Base-by-base conservation (phyloP, 2,113 vertebrate species). In the Climacteris rufus region DNA sequence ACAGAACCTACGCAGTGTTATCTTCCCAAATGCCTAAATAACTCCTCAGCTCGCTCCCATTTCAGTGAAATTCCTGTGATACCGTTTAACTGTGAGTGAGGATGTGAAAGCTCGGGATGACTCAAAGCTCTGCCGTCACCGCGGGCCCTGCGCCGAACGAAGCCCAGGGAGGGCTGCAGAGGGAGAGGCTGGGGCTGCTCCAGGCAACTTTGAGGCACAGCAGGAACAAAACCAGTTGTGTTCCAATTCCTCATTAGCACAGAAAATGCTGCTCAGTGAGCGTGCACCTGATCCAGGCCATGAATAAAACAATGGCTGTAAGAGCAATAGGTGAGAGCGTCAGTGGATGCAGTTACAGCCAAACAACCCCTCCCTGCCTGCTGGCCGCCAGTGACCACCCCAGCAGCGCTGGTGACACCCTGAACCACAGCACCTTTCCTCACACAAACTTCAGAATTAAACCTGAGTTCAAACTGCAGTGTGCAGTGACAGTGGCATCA, bases 221-320 rank as follows among this genome's bases (percentile, higher is more conserved):
- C 3, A 66, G 33, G 52, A 81, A 66, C 42, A 82, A 74, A 84
- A 60, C 0, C 11, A 1, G 28, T 64, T 49, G 53, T 18, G 35
- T 65, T 83, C 66, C 74, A 64, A 56, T 39, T 82, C 83, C 82
- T 76, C 28, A 22, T n/a, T 30, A 68, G 44, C 42, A 66, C 61
- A 72, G 78, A 49, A 37, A 89, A 27, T 50, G 17, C 0, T 23
- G 65, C 7, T 91, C 47, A 49, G 42, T 5, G 19, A 83, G 54
- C 0, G 0, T 23, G 28, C 12, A 13, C n/a, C 50, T 74, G 31
- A 61, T 5, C 35, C 25, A 35, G 56, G 52, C 11, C 3, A 20
- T 2, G 9, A 57, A 40, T 57, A 69, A 49, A 59, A 31, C 1
- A 15, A 27, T 3, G 27, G 5, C 2, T n/a, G n/a, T n/a, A n/a